These are phyloP conservation scores for Pegoplata infirma DNA, from an alignment of 2,888 invertebrate genomes.

Conservation along the genomic window DNA sequence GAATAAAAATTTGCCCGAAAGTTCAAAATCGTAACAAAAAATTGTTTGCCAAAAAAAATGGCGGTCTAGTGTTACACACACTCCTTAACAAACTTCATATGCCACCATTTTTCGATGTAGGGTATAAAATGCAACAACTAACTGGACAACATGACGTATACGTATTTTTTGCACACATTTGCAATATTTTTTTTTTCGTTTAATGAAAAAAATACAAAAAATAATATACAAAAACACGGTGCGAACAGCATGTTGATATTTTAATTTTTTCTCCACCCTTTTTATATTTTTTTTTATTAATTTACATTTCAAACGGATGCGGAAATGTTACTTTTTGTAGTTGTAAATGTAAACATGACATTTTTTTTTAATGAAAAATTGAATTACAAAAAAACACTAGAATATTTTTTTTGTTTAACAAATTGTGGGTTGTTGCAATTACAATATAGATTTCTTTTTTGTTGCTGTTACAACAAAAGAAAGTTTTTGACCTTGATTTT, in stretches of 20 bases:
- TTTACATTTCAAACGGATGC: conserved; percentile 45
- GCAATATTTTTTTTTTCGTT: neutral
- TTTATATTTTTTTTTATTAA: conserved; percentile 3
- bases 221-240: neutral
- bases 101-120: too few relatives aligned
- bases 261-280: neutral
- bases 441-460: neutral
- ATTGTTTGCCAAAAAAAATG: too few relatives aligned
- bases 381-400: neutral
- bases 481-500: conserved; percentile 62
- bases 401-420: conserved; percentile 20
- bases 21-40: too few relatives aligned
- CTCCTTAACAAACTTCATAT: conserved; percentile 11
- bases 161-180: conserved; percentile 36
- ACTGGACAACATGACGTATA: conserved; percentile 47
- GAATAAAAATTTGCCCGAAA: too few relatives aligned
- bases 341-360: conserved; percentile 21
- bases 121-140: neutral
- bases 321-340: conserved; percentile 35
- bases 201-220: neutral
- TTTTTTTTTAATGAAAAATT: conserved; percentile 29
- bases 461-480: conserved; percentile 34
- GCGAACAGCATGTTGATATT: conserved; percentile 11
- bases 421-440: conserved; percentile 39
- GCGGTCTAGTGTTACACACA: too few relatives aligned